phyloP scores from a whole-genome alignment of 2,113 vertebrate species.

The Melanerpes aurifrons region DNA sequence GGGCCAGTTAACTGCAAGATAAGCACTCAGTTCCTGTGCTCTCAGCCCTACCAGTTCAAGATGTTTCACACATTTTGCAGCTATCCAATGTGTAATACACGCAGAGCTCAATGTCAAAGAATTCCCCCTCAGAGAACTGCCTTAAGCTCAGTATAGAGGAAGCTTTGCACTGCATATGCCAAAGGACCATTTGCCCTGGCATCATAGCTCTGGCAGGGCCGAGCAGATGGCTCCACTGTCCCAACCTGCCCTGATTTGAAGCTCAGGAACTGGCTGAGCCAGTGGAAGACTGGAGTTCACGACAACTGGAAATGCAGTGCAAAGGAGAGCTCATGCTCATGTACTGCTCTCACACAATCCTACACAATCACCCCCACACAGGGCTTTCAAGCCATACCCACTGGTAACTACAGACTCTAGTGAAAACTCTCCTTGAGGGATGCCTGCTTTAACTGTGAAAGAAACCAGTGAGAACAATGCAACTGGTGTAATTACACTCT shows the following conservation, averaged over 20 bases:
- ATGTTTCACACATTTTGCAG: not conserved
- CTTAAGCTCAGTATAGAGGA: not conserved
- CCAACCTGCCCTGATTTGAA: not conserved
- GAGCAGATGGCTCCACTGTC: not conserved
- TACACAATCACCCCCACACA: not conserved
- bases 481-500: not conserved
- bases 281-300: not conserved
- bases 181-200: not conserved
- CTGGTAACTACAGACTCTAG: not conserved
- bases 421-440: not conserved
- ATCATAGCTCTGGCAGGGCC: fast-evolving
- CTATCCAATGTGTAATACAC: not conserved
- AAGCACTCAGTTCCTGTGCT: not conserved
- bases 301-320: not conserved
- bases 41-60: not conserved
- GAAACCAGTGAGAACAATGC: not conserved
- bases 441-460: not conserved
- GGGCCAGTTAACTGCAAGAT: not conserved
- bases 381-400: not conserved
- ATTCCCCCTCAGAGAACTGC: not conserved
- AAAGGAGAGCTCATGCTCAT: not conserved
- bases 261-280: not conserved
- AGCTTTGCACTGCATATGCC: not conserved
- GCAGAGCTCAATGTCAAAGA: not conserved
- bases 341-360: not conserved